Evolutionary conservation across 2,113 vertebrate genomes (phyloP), one percentile per base, ranked within the genome.

Genomic region (Cololabis saira): DNA sequence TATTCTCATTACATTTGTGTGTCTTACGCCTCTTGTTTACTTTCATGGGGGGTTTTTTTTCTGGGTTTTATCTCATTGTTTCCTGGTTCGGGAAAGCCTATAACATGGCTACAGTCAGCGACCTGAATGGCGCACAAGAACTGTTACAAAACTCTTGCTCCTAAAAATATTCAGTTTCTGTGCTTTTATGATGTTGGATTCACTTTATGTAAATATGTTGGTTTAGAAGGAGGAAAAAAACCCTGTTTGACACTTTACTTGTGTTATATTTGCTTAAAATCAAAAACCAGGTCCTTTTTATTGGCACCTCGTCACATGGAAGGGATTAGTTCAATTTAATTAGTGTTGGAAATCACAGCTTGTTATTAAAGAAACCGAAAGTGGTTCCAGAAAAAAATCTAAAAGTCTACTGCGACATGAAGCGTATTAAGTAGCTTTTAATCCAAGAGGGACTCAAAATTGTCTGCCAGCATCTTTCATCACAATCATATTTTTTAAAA

Each of bases 231-330:
- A 8, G 5, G 44, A 15, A 51, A 47, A 43, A 54, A 12, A 33
- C 2, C 4, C 19, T 66, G 9, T 78, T 54, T 75, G 66, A 71
- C 71, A 84, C 74, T 82, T 81, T 68, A 81, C 17, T 69, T 66
- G 54, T 56, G n/a, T n/a, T n/a, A n/a, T n/a, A n/a, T n/a, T n/a
- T n/a, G n/a, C n/a, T 56, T 65, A 54, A 43, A 68, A 43, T 72
- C 33, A 70, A 65, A 75, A 15, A 67, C 19, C 51, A 16, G 37
- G 12, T 11, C 37, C 59, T 50, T 22, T 22, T 51, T 16, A 48
- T 49, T 60, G 12, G 42, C 51, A 30, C 21, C 19, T 14, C 43
- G 18, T 10, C 0, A n/a, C 14, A 33, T 45, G 0, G 2, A 43
- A 12, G 13, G 22, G 33, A 56, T 44, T 66, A 5, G 8, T 27